These are phyloP conservation scores for Odontocerum albicorne DNA, from an alignment of 2,888 invertebrate genomes.

Conservation along the genomic window DNA sequence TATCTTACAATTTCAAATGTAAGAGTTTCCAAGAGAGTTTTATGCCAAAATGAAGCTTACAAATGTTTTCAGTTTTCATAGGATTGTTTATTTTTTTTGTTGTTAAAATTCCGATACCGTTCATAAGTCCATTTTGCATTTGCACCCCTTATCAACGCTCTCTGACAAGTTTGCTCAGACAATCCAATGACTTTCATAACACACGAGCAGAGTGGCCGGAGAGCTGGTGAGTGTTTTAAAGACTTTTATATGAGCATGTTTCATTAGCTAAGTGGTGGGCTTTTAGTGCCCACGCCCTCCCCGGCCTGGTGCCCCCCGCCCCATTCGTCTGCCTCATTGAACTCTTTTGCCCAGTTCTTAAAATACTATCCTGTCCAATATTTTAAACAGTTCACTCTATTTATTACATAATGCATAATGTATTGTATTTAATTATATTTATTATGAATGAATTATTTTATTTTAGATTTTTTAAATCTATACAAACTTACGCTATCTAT, in stretches of 20 bases:
- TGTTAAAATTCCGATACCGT: no score
- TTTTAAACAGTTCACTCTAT: constrained; percentile 4
- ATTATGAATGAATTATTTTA: not conserved
- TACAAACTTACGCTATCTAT: not conserved
- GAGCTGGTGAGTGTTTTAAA: constrained; percentile 29
- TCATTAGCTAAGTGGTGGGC: constrained; percentile 63
- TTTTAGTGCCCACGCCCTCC: constrained; percentile 49
- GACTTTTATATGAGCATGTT: constrained; percentile 57
- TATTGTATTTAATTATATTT: no score
- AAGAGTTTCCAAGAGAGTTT: no score
- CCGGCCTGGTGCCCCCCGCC: constrained; percentile 5
- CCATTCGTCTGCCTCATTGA: constrained; percentile 1
- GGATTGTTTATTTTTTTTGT: no score
- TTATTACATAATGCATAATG: not conserved
- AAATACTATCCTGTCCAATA: constrained; percentile 3
- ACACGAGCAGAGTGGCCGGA: constrained; percentile 23
- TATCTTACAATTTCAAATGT: no score
- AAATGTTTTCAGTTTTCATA: no score
- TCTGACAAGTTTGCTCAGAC: constrained; percentile 29
- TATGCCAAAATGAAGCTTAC: no score
- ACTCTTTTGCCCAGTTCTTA: no score
- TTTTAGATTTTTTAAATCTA: not conserved
- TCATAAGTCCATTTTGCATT: no score
- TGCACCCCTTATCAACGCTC: no score
- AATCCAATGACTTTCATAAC: constrained; percentile 28